Conservation (phyloP, 2,888 invertebrate species). For the Urechis unicinctus region DNA sequence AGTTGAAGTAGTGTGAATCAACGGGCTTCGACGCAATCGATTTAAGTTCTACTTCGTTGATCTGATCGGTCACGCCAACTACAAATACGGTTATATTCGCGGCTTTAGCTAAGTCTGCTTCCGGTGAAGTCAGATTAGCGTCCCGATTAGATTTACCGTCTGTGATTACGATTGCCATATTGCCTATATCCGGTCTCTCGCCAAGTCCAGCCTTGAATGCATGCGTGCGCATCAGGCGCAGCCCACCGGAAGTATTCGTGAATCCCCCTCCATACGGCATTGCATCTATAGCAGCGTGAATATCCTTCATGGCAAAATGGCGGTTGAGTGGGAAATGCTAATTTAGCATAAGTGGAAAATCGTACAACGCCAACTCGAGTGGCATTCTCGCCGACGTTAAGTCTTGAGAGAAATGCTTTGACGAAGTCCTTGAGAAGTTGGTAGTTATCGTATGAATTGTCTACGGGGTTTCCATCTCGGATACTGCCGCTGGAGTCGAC, state of each 20-base stretch:
- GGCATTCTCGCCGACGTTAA: slow-evolving; percentile 8
- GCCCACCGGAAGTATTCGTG: slow-evolving; percentile 13
- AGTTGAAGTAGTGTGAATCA: slow-evolving; percentile 11
- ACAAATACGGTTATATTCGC: slow-evolving; percentile 6
- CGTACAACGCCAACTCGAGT: slow-evolving; percentile 10
- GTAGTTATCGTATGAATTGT: slow-evolving; percentile 11
- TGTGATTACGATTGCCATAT: slow-evolving; percentile 12
- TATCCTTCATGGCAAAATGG: not conserved
- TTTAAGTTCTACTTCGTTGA: slow-evolving; percentile 10
- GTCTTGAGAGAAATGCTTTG: slow-evolving; percentile 2
- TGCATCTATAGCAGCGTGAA: slow-evolving; percentile 2
- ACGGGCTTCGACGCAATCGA: slow-evolving; percentile 5
- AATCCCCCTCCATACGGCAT: slow-evolving; percentile 11
- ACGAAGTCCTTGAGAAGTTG: slow-evolving; percentile 11
- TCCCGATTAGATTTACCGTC: slow-evolving; percentile 14
- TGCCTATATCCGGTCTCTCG: slow-evolving; percentile 10
- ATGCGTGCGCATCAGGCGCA: slow-evolving; percentile 5
- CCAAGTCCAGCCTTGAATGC: slow-evolving; percentile 3
- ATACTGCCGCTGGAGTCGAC: slow-evolving; percentile 17
- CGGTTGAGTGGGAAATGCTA: slow-evolving; percentile 9
- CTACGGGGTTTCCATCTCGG: slow-evolving; percentile 10
- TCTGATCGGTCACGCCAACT: slow-evolving; percentile 9
- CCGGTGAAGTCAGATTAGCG: slow-evolving; percentile 5
- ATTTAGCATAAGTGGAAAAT: slow-evolving; percentile 7
- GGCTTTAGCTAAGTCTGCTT: slow-evolving; percentile 7